These are phyloP conservation scores for Corythornis madagascariensis DNA, from an alignment of 2,113 vertebrate genomes.

Conservation along the genomic window DNA sequence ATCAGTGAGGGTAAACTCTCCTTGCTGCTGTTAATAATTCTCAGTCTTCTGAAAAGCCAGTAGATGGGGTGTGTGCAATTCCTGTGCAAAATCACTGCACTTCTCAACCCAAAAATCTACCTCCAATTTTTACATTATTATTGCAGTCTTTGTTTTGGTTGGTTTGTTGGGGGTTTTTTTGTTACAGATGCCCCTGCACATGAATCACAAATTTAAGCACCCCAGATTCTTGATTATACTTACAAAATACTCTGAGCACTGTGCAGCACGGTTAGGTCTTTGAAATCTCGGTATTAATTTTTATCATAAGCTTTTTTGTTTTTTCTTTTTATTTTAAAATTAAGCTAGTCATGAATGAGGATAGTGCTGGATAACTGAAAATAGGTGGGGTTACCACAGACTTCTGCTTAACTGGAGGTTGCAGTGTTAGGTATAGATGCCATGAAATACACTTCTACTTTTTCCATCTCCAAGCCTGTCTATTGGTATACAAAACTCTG, in stretches of 20 bases:
- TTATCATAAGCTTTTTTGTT: not conserved
- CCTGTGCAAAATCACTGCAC: not conserved
- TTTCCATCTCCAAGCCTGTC: not conserved
- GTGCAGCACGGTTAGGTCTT: not conserved
- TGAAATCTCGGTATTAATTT: not conserved
- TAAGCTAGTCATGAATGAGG: not conserved
- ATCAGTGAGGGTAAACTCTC: not conserved
- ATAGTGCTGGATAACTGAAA: not conserved
- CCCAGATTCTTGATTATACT: not conserved
- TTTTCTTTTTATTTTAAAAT: not conserved
- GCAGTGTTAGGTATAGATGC: not conserved
- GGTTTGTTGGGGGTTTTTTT: not conserved
- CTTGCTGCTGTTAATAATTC: not conserved
- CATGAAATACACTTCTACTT: not conserved
- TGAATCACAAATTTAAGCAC: not conserved
- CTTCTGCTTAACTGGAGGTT: not conserved
- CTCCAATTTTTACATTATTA: not conserved
- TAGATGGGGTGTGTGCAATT: slow-evolving; percentile 61
- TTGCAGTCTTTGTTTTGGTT: not conserved
- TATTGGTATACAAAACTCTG: not conserved
- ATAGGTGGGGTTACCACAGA: not conserved
- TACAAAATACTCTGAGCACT: not conserved
- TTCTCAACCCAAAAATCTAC: not conserved
- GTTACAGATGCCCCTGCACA: not conserved
- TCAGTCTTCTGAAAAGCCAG: slow-evolving; percentile 51